Evolutionary conservation across 2,888 invertebrate genomes (phyloP), one percentile per base, ranked within the genome.

Genomic region (Aleiodes leptofemur): DNA sequence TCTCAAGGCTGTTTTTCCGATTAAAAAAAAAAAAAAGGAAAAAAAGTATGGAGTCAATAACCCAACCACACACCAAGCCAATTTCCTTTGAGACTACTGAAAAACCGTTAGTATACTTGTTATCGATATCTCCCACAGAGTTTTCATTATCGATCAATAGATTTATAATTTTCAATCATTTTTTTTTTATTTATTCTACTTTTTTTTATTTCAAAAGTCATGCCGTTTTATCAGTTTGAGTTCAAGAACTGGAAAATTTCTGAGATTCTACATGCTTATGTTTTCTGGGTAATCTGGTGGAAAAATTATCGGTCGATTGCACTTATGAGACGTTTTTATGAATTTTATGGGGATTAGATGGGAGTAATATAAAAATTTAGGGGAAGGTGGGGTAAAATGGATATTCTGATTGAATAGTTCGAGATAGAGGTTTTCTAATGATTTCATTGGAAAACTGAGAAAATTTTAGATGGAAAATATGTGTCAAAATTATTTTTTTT

Each of bases 61-160:
- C 64, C 64, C 14, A 64, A 48, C 13, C 64, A 23, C 23, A 43
- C 43, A 43, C 43, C 5, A 38, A 43, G 43, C 7, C 9, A 48
- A 23, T 64, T 14, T 43, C 38, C 34, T 34, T 31, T 29, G 57
- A 16, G 13, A 61, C 56, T 16, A 61, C 13, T 38, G 61, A 8
- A 61, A 34, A 38, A 61, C 61, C 38, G 61, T 61, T 61, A 31
- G 31, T 31, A 34, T 34, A 34, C 61, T 34, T 34, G 61, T 61
- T 61, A 61, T 61, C 61, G 61, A 61, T 61, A 61, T 61, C 61
- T 61, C 61, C 61, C 34, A 61, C 38, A 38, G 38, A 9, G 16
- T 43, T 34, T 34, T 48, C 48, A 23, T 64, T 43, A 64, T 64
- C 64, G 64, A 64, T 64, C 48, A 38, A 48, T 14, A 48, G 43